Percentiles rank a stretch among this genome's conserved stretches.
phyloP scores from a whole-genome alignment of 2,888 invertebrate species.

The Pedicia rivosa region DNA sequence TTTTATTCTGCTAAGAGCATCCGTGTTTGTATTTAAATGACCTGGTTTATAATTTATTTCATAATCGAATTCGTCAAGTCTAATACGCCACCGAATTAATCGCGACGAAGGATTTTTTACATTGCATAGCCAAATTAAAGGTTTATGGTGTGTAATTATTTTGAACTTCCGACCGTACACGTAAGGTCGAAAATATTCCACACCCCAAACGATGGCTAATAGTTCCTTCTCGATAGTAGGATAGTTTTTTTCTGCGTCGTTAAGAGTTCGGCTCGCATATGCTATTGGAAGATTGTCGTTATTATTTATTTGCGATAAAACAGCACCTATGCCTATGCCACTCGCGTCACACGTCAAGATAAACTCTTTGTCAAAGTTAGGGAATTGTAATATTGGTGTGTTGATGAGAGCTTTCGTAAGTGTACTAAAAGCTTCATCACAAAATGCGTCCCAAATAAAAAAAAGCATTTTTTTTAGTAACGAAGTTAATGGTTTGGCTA shows the following conservation, averaged over 20 bases:
- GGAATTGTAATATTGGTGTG: conserved; percentile 10
- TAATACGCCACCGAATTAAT: conserved; percentile 17
- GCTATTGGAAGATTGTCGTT: conserved; percentile 14
- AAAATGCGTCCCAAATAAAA: neutral
- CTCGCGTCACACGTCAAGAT: conserved; percentile 18
- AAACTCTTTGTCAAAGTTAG: conserved; percentile 16
- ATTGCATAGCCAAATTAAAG: conserved; percentile 14
- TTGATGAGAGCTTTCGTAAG: conserved; percentile 4
- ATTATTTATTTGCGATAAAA: conserved; percentile 14
- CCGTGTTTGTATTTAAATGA: conserved; percentile 10
- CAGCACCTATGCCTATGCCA: conserved; percentile 15
- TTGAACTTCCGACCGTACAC: conserved; percentile 15
- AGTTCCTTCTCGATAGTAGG: conserved; percentile 16
- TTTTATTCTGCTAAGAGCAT: neutral
- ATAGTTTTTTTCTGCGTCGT: conserved; percentile 15
- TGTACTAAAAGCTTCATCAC: conserved; percentile 5
- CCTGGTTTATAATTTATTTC: conserved; percentile 14
- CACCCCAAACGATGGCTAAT: conserved; percentile 13
- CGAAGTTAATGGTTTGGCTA: neutral
- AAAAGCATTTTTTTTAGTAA: neutral
- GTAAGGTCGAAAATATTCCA: conserved; percentile 16
- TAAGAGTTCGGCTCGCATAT: conserved; percentile 15
- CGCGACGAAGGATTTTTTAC: conserved; percentile 14
- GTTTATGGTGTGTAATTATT: conserved; percentile 18
- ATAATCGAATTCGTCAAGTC: conserved; percentile 17